Conservation (phyloP, 2,113 vertebrate genomes). For the Thymallus thymallus region DNA sequence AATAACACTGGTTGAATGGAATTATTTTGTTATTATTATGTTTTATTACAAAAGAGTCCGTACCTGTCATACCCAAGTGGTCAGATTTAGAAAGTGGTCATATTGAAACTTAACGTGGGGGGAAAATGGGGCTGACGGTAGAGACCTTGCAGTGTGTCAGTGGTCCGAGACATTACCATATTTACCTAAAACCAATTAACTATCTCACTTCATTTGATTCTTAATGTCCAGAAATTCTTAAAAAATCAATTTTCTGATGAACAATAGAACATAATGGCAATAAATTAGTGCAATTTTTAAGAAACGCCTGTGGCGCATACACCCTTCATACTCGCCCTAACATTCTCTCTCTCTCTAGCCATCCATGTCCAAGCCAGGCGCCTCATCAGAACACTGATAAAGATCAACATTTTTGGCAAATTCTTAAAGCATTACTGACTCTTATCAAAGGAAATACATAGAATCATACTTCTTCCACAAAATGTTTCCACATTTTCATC, state of each 20-base stretch:
- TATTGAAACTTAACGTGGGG: background rate
- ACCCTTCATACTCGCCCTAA: background rate
- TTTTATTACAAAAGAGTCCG: conserved; percentile 56
- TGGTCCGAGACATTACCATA: conserved; percentile 41
- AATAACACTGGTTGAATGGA: conserved; percentile 61
- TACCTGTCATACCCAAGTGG: conserved; percentile 39
- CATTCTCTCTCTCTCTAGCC: background rate
- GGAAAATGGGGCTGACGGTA: too few relatives aligned
- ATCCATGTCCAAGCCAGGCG: background rate
- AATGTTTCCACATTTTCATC: background rate
- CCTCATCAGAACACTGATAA: background rate
- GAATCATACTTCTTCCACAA: background rate
- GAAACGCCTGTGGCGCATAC: conserved; percentile 42
- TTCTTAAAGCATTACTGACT: conserved; percentile 23
- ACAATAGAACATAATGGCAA: conserved; percentile 45
- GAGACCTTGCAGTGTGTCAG: conserved; percentile 10
- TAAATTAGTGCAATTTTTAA: conserved; percentile 70
- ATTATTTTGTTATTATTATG: conserved; percentile 56
- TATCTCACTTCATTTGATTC: too few relatives aligned
- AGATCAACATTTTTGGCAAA: conserved; percentile 60
- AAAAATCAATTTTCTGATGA: conserved; percentile 36
- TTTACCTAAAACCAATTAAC: conserved; percentile 35
- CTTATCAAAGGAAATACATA: conserved; percentile 14
- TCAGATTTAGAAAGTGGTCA: conserved; percentile 27
- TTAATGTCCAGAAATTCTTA: conserved; percentile 26